Base-by-base conservation (phyloP, 2,797 vertebrate genomes). In the Tapera naevia region DNA sequence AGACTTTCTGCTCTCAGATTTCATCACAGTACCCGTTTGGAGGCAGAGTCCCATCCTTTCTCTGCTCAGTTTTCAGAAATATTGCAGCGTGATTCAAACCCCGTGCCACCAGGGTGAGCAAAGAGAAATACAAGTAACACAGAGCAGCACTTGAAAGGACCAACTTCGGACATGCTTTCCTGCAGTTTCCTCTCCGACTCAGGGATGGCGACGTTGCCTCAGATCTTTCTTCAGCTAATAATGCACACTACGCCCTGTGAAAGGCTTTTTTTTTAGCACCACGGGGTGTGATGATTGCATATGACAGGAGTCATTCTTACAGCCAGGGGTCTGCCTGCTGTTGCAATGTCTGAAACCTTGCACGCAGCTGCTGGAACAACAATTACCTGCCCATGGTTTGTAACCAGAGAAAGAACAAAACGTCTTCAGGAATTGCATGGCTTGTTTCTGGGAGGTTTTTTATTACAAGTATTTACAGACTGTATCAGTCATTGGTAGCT, bases 361-460 rank as follows among this genome's bases (percentile, higher is more conserved):
- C 61, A 13, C 7, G n/a, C 48, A 76, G 71, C 74, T 91, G 66
- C 78, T 57, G 60, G 18, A 89, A 91, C 53, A 93, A 45, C 75
- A 67, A 45, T 79, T 82, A 82, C 71, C 53, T 14, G 0, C 84
- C 56, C 19, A 1, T 71, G 67, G n/a, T 57, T 61, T 91, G 78
- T 71, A 87, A 93, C 30, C 69, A 89, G 35, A 67, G 74, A 50
- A 89, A 92, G 92, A 94, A 93, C 61, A 94, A 89, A 71, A 84
- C 65, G 91, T 93, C 61, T 80, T 83, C 50, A 39, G 70, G 79
- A 93, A 93, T 67, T 70, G 45, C 0, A 2, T 60, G 60, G 22
- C 71, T 82, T 88, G 18, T 80, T 95, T 93, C 88, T 89, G 53
- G 33, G 57, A 78, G 64, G 53, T 25, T 78, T 91, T 90, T 87